Evolutionary conservation across 2,797 vertebrate species (phyloP).

Genomic region (Sebastes iracundus): DNA sequence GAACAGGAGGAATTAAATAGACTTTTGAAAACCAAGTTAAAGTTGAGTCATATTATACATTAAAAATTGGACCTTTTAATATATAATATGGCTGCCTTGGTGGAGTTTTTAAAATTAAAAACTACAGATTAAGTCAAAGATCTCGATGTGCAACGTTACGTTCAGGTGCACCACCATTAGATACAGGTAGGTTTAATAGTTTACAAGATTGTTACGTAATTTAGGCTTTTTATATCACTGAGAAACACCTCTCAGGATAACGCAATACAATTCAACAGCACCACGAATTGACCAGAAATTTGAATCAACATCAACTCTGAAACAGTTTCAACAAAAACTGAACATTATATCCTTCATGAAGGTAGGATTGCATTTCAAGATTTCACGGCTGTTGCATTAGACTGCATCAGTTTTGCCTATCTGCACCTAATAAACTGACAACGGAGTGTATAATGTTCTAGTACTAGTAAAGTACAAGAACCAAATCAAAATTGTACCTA

Average conservation of each 20-base stretch:
- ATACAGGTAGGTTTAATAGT: not conserved
- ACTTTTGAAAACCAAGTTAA: constrained; percentile 56
- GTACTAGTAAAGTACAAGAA: not conserved
- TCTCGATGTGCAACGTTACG: not conserved
- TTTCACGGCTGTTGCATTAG: not conserved
- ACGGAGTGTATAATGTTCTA: not conserved
- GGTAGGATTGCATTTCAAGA: not conserved
- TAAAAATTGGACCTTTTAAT: constrained; percentile 27
- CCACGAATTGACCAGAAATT: not conserved
- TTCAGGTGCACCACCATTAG: not conserved
- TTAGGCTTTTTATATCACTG: not conserved
- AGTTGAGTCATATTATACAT: constrained; percentile 30
- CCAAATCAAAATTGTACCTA: not conserved
- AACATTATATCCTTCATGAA: not conserved
- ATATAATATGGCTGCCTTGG: not conserved
- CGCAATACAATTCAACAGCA: not conserved
- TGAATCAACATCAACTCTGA: not conserved
- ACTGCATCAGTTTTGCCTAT: not conserved
- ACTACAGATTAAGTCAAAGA: not conserved
- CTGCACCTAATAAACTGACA: not conserved
- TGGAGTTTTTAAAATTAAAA: constrained; percentile 4
- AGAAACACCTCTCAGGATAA: not conserved
- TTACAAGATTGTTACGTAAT: not conserved
- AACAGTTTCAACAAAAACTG: too few relatives aligned
- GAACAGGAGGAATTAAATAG: constrained; percentile 58